Evolutionary conservation across 2,797 vertebrate species (phyloP).

Genomic region (Hippoglossus hippoglossus): DNA sequence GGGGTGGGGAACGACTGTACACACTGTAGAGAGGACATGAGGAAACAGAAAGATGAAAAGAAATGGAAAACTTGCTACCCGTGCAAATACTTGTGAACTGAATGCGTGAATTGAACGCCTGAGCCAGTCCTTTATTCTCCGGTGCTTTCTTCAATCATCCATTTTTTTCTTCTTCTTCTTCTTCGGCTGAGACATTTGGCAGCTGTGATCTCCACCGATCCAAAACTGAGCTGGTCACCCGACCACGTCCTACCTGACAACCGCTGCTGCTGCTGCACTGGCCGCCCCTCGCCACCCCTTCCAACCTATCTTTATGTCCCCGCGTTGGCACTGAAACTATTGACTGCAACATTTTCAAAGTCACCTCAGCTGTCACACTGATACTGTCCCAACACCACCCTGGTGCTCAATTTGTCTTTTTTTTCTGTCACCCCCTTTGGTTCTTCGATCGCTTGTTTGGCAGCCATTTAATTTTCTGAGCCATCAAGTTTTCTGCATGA

Average conservation of each 20-base stretch:
- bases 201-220: neutral
- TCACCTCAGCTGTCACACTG: constrained; percentile 66
- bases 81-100: neutral
- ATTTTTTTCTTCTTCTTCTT: neutral
- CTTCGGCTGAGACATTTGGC: neutral
- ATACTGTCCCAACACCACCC: constrained; percentile 18
- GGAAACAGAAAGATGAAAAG: neutral
- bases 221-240: constrained; percentile 22
- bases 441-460: constrained; percentile 18
- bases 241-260: constrained; percentile 35
- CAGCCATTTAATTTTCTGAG: constrained; percentile 13
- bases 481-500: neutral
- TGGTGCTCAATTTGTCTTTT: neutral
- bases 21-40: neutral
- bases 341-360: constrained; percentile 76
- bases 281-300: constrained; percentile 9
- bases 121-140: neutral
- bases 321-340: constrained; percentile 65
- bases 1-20: neutral
- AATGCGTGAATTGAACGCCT: neutral
- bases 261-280: constrained; percentile 15
- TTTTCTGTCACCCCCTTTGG: neutral
- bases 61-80: neutral
- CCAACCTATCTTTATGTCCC: constrained; percentile 42
- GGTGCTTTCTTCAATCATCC: neutral